Evolutionary conservation across 2,113 vertebrate species (phyloP), one percentile per base, ranked within the genome.

Genomic region (Nyctereutes procyonoides): DNA sequence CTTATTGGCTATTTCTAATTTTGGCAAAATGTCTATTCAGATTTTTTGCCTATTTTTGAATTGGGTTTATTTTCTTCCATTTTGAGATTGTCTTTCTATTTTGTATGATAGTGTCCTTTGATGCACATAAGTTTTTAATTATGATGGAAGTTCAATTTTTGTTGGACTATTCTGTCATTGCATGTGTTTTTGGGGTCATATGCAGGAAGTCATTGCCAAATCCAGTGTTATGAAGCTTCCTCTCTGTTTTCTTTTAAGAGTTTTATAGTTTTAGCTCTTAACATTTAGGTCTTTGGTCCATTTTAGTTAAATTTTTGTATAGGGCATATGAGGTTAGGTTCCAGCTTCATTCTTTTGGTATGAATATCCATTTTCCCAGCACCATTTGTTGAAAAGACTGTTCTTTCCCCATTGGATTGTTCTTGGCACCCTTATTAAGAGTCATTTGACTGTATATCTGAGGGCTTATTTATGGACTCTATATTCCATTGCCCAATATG

Each of bases 271-370:
- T 80, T 77, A 67, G 22, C 28, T 85, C 16, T 55, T 82, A 76
- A 30, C 8, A 63, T 90, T 90, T 87, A 76, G 28, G 6, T 73
- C n/a, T 82, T 63, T 74, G 43, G 53, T 71, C 32, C 32, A 43
- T 88, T 95, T 93, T 81, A 48, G 88, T 30, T 82, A 76, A 53
- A 48, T 77, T 88, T 91, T 91, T 96, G 8, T 74, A 1, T 91
- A 26, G 79, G 20, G 5, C 74, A 4, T 80, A 4, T 80, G 67
- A 84, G 1, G 5, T 32, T 93, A 88, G 12, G 30, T 16, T 88
- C 30, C 14, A 88, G 0, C 30, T 89, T 82, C 19, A 69, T 95
- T 79, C 38, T 92, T 79, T 43, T 87, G 55, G 4, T 71, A 63
- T 81, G 30, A 8, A 62, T 62, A 32, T 53, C 8, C 0, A 53